Percentiles rank a stretch among this genome's conserved stretches.
Conservation (phyloP, 2,113 vertebrate genomes). For the Psilopsiagon aymara region DNA sequence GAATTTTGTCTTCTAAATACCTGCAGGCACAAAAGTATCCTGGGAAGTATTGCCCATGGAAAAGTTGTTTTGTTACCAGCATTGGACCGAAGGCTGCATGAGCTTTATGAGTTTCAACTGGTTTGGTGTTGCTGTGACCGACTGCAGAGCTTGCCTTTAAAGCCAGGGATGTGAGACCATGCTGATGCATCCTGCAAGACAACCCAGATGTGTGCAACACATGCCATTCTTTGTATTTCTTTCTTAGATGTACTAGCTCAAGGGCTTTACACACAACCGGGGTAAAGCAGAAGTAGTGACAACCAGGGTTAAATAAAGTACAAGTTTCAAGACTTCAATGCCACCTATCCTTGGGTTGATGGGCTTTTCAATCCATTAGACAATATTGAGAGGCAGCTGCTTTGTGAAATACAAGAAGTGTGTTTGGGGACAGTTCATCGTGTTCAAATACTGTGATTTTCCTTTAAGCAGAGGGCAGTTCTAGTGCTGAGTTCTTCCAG, state of each 20-base stretch:
- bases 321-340: not conserved
- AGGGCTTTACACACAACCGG: not conserved
- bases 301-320: not conserved
- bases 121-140: not conserved
- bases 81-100: rapidly evolving
- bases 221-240: not conserved
- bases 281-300: not conserved
- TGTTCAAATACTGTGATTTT: not conserved
- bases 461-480: not conserved
- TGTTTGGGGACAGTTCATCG: not conserved
- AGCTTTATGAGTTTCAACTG: not conserved
- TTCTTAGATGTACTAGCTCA: not conserved
- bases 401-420: not conserved
- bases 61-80: not conserved
- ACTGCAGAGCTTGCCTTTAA: not conserved
- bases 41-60: not conserved
- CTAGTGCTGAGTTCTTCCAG: not conserved
- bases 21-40: not conserved
- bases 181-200: rapidly evolving
- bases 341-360: rapidly evolving
- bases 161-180: not conserved
- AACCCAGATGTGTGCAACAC: not conserved
- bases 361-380: not conserved
- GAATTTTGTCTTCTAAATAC: not conserved
- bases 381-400: not conserved